A percentile compares a stretch with the other conserved stretches of the same genome.
These are phyloP conservation scores for Ianthella basta DNA, from an alignment of 37 sponge, comb jelly and placozoan genomes.

Conservation along the genomic window DNA sequence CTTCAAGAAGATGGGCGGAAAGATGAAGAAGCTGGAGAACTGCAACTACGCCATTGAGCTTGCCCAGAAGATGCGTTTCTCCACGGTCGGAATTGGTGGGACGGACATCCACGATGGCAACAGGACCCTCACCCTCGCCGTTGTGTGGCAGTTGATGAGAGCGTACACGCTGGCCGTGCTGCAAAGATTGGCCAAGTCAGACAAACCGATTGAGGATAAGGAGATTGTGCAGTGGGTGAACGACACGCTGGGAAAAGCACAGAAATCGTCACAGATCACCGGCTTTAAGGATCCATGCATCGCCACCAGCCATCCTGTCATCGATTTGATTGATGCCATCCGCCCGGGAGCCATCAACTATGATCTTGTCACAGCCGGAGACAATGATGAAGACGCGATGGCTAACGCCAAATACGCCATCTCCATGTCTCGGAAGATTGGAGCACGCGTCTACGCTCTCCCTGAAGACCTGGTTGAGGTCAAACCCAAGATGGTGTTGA, in stretches of 20 bases:
- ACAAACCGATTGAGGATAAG: constrained; percentile 82
- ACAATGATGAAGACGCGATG: constrained; percentile 76
- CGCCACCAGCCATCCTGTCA: constrained; percentile 79
- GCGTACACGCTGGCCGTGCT: constrained; percentile 92
- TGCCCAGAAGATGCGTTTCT: constrained; percentile 62
- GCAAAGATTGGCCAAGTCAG: constrained; percentile 72
- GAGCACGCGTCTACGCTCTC: constrained; percentile 95
- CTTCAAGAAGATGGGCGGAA: constrained; percentile 84
- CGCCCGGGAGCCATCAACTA: constrained; percentile 92
- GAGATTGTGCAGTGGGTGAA: constrained; percentile 94
- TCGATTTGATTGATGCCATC: constrained; percentile 94
- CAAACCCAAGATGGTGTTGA: constrained; percentile 96
- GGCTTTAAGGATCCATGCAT: constrained; percentile 88
- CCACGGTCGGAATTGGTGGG: constrained; percentile 80
- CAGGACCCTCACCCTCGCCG: constrained; percentile 73
- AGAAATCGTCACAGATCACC: constrained; percentile 65
- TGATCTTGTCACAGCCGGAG: constrained; percentile 70
- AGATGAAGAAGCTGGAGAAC: constrained; percentile 98
- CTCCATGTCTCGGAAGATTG: constrained; percentile 94
- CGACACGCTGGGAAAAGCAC: constrained; percentile 54
- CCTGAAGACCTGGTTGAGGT: constrained; percentile 96
- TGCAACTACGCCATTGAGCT: constrained; percentile 95
- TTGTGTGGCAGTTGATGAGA: constrained; percentile 99
- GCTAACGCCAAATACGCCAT: constrained; percentile 97
- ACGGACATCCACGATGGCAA: constrained; percentile 73